phyloP scores from a whole-genome alignment of 2,797 vertebrate genomes.

The Dallia pectoralis region DNA sequence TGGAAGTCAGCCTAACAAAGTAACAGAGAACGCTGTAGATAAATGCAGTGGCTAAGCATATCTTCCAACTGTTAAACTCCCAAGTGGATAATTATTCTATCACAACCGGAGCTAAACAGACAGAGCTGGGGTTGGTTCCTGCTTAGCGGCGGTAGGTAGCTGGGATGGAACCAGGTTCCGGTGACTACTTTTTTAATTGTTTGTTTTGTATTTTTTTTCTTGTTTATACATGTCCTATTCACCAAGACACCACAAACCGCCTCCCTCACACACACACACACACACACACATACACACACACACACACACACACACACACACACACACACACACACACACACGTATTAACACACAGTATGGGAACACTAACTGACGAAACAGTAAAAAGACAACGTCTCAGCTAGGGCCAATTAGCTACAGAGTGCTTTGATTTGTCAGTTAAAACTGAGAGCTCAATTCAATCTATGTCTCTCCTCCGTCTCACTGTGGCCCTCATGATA shows the following conservation, averaged over 20 bases:
- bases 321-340: background rate
- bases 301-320: background rate
- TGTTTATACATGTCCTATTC: background rate
- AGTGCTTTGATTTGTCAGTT: slow-evolving; percentile 9
- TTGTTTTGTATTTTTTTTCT: background rate
- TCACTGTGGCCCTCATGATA: background rate
- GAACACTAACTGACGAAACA: background rate
- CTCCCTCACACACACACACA: background rate
- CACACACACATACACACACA: background rate
- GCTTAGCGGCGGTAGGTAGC: slow-evolving; percentile 6
- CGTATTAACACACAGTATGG: background rate
- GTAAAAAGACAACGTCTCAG: slow-evolving; percentile 2
- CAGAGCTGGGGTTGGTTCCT: slow-evolving; percentile 3
- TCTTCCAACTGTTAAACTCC: slow-evolving; percentile 37
- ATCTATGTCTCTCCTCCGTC: background rate
- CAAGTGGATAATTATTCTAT: slow-evolving; percentile 22
- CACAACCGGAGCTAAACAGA: slow-evolving; percentile 10
- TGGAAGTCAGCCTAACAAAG: slow-evolving; percentile 48
- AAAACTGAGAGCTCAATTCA: background rate
- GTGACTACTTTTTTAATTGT: background rate
- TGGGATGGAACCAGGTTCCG: background rate
- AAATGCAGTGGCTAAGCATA: slow-evolving; percentile 3
- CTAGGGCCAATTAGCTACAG: slow-evolving; percentile 15
- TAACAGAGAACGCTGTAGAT: slow-evolving; percentile 41
- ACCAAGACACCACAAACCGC: background rate